Evolutionary conservation across 2,113 vertebrate genomes (phyloP), one percentile per base, ranked within the genome.

Genomic region (Hyaena hyaena): DNA sequence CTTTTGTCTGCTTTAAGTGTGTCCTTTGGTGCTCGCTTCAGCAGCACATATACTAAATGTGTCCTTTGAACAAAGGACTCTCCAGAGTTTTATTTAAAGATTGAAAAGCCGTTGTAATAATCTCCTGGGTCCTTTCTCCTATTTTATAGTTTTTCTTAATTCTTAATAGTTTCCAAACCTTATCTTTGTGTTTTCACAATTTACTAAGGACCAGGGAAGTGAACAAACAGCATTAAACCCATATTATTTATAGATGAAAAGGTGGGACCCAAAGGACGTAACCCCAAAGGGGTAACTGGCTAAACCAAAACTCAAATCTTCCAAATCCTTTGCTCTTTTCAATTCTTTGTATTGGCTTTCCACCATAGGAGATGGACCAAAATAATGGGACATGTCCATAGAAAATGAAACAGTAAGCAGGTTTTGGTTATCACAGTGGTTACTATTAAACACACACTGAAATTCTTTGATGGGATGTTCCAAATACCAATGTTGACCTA

Each of bases 61-160:
- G 89, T 89, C 26, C 61, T 97, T 88, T 82, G 86, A 74, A 66
- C 71, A 93, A 85, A 91, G 73, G 7, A 24, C 45, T 73, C 24
- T 73, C n/a, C 1, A 17, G n/a, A 12, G 43, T 74, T 74, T 74
- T 74, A 26, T 74, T 93, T 28, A 39, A 53, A 39, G 73, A 50
- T 50, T 6, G 21, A 11, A 35, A 74, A 35, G 65, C 23, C 10
- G 1, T 65, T 82, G 33, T 53, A 31, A 39, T 33, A 7, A 61
- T 79, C 90, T 91, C 76, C 24, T 63, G 3, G 17, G 55, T 23
- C 80, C 39, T 24, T 80, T 58, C 66, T 92, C 71, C 66, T 43
- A 39, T 81, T 4, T 66, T 43, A 9, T 26, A 90, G 65, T 31
- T 77, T 23, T 61, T 61, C 58, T 31, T 77, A 53, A 79, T 31